Evolutionary conservation across 2,888 invertebrate species (phyloP).

Genomic region (Alsophila aescularia): DNA sequence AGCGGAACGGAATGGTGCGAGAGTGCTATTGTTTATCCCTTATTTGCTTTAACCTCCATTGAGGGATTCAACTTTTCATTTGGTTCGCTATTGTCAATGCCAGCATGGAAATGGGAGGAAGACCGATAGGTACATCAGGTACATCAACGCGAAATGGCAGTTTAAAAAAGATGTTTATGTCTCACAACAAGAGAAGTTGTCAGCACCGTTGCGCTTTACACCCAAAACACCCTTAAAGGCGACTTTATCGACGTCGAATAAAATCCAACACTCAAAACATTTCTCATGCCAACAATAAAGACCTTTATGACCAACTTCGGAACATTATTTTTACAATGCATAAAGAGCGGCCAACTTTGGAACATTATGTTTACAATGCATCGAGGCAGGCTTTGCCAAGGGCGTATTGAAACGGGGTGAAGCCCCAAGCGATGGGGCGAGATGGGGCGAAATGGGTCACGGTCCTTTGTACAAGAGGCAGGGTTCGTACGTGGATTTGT

Average conservation of each 20-base stretch:
- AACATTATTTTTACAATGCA: conserved; percentile 26
- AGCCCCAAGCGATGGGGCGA: conserved; percentile 51
- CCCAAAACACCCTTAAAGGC: background rate
- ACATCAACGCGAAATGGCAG: too few species aligned
- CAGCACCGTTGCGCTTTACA: background rate
- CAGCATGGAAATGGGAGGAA: conserved; percentile 24
- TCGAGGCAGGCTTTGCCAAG: conserved; percentile 24
- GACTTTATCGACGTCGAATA: conserved; percentile 15
- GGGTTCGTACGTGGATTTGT: conserved; percentile 37
- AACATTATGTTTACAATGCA: conserved; percentile 22
- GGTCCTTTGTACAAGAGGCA: conserved; percentile 58
- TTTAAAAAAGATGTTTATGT: too few species aligned
- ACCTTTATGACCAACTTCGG: conserved; percentile 14
- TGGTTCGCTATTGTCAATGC: conserved; percentile 40
- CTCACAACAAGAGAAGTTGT: background rate
- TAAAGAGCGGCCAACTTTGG: conserved; percentile 17
- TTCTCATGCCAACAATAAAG: conserved; percentile 22
- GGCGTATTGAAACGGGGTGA: conserved; percentile 59
- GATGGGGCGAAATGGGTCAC: conserved; percentile 66
- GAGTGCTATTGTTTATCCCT: conserved; percentile 60
- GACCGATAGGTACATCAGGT: background rate
- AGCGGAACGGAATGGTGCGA: conserved; percentile 67
- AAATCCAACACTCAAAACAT: conserved; percentile 14
- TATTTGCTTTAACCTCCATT: conserved; percentile 62
- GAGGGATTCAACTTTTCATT: conserved; percentile 50